Evolutionary conservation across 2,888 invertebrate species (phyloP).

Genomic region (Cheilosia vulpina): DNA sequence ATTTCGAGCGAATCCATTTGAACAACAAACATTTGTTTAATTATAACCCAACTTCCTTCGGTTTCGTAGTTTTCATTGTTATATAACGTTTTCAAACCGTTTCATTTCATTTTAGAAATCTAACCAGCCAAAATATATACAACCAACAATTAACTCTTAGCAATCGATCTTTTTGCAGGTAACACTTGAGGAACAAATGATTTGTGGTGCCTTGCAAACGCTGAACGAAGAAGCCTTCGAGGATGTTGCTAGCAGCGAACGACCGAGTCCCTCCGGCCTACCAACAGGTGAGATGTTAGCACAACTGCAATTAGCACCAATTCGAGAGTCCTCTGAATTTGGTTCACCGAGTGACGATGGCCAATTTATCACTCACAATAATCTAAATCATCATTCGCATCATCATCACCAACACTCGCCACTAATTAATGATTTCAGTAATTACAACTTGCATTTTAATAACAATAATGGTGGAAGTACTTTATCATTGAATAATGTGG

Average conservation of each 20-base stretch:
- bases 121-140: neutral
- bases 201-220: conserved; percentile 95
- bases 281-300: conserved; percentile 84
- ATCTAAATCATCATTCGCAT: conserved; percentile 76
- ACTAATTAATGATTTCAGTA: conserved; percentile 70
- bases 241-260: conserved; percentile 92
- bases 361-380: conserved; percentile 79
- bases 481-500: conserved; percentile 80
- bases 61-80: conserved; percentile 14
- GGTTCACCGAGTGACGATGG: conserved; percentile 83
- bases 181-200: conserved; percentile 97
- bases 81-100: neutral
- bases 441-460: conserved; percentile 71
- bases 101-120: conserved; percentile 7
- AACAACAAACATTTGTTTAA: too few relatives aligned
- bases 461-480: conserved; percentile 81
- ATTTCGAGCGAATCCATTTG: neutral
- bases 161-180: conserved; percentile 86
- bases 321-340: conserved; percentile 83
- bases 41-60: too few relatives aligned
- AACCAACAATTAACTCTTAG: neutral
- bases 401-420: conserved; percentile 75
- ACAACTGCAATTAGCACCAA: conserved; percentile 84
- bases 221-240: conserved; percentile 96
- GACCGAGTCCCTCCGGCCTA: conserved; percentile 86